Base-by-base conservation (phyloP, 2,797 vertebrate species). In the Etheostoma perlongum region DNA sequence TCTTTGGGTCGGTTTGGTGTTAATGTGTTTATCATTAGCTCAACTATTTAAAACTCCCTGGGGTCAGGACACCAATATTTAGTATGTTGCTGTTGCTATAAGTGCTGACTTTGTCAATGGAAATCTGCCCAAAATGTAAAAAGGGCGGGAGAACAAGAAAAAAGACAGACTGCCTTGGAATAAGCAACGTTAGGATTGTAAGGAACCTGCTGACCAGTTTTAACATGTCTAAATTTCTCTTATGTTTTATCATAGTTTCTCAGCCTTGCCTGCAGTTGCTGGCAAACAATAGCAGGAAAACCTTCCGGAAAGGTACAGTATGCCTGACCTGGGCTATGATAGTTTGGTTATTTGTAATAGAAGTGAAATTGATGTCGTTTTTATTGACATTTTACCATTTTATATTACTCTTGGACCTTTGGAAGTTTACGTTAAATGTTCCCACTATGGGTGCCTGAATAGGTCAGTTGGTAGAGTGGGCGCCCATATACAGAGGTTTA, bases 231-330 rank as follows among this genome's bases (percentile, higher is more conserved):
- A 4, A 18, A 46, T 18, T 52, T 47, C 4, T 78, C 4, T 53
- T 30, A 1, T 69, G 5, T 89, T 91, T 91, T 48, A 71, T 89
- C 81, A 52, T 85, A 99, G 97, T 94, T 76, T 90, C 95, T 76
- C 96, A 97, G 82, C 93, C 98, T 44, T 99, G 95, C 89, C 93
- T 99, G 84, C 98, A 99, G 86, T 83, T 99, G 90, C 94, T 99
- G 33, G 96, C 97, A 77, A 95, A 98, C 90, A 95, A 76, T 75
- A 96, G 84, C 86, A 96, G 94, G 67, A 92, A 91, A 69, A 91
- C 94, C 60, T 96, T 95, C 76, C 93, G 89, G 55, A 96, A 97
- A 96, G 97, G 98, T 99, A 96, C 85, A 62, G 33, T 44, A n/a
- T 12, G 5, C 36, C 14, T n/a, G 6, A 5, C 18, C 15, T 21